Conservation (phyloP, 2,113 vertebrate genomes). For the Dipodomys merriami region DNA sequence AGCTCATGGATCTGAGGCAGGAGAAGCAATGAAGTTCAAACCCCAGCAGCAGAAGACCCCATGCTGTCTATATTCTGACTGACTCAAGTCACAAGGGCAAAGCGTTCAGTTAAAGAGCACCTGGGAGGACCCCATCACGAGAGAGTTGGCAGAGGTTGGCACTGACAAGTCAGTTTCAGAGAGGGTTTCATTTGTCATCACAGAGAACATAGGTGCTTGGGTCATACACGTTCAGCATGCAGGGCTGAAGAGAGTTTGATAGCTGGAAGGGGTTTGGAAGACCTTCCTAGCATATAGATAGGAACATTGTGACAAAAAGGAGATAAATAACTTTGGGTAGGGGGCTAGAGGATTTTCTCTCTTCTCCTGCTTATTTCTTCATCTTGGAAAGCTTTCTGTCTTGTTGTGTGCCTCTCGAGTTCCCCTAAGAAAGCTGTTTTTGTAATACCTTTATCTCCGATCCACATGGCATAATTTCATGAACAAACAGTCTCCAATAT, state of each 20-base stretch:
- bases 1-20: neutral
- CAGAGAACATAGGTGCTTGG: neutral
- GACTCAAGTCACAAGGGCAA: neutral
- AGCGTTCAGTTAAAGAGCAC: neutral
- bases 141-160: neutral
- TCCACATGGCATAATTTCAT: neutral
- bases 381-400: neutral
- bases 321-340: slow-evolving; percentile 40
- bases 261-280: neutral
- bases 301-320: neutral
- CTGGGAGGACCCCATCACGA: accelerated
- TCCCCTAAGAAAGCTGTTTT: slow-evolving; percentile 7
- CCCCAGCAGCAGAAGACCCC: neutral
- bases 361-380: slow-evolving; percentile 20
- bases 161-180: neutral
- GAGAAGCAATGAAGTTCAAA: neutral
- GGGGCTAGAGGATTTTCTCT: slow-evolving; percentile 14
- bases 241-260: neutral
- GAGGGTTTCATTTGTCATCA: neutral
- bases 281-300: neutral
- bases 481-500: neutral
- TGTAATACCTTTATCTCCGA: neutral
- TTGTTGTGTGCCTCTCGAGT: neutral
- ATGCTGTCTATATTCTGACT: accelerated
- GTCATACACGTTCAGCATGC: neutral